Percentiles rank a stretch among this genome's conserved stretches.
These are phyloP conservation scores for Streptopelia turtur DNA, from an alignment of 2,797 vertebrate genomes.

Conservation along the genomic window DNA sequence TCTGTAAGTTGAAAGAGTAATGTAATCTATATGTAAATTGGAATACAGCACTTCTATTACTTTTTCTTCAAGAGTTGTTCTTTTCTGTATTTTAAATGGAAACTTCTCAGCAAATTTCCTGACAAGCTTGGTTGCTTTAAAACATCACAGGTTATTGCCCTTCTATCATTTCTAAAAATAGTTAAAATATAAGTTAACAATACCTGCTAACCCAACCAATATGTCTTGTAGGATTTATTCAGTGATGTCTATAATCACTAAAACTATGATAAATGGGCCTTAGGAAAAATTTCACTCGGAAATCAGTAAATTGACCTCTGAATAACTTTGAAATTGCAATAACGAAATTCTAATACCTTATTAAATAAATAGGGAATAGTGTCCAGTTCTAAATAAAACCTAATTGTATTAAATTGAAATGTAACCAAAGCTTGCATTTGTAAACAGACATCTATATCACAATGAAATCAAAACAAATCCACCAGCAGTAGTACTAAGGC, in stretches of 20 bases:
- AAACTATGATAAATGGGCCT: not conserved
- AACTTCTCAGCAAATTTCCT: not conserved
- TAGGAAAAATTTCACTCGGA: not conserved
- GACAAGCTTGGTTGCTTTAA: not conserved
- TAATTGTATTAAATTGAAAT: not conserved
- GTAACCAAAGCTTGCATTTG: not conserved
- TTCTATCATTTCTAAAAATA: not conserved
- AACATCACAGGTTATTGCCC: not conserved
- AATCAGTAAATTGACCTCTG: not conserved
- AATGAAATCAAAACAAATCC: not conserved
- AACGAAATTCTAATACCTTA: not conserved
- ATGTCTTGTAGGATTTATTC: not conserved
- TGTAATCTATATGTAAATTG: constrained; percentile 12
- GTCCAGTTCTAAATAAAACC: not conserved
- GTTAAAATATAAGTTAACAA: not conserved
- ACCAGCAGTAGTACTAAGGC: not conserved
- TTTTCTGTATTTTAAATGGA: not conserved
- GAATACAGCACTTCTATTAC: not conserved
- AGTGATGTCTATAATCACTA: not conserved
- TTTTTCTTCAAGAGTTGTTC: not conserved
- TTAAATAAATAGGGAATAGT: not conserved
- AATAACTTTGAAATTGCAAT: not conserved
- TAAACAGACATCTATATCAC: not conserved
- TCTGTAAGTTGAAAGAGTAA: not conserved
- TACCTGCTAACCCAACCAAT: not conserved